Conservation (phyloP, 2,888 invertebrate genomes). For the Ormyrus thymus region DNA sequence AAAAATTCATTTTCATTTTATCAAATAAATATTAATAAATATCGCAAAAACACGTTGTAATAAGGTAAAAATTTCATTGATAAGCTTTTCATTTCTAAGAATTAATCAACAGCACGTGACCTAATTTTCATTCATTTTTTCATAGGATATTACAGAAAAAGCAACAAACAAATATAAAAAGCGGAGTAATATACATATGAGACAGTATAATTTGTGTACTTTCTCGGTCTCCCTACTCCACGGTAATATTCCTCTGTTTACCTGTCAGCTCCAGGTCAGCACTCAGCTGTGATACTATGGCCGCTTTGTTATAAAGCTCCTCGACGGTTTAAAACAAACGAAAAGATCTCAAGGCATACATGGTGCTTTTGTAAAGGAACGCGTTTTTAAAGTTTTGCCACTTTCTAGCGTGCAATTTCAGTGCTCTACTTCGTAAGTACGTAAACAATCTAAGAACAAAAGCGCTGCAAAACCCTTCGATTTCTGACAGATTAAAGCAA, state of each 20-base stretch:
- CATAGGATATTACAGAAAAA: no score
- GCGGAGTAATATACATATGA: no score
- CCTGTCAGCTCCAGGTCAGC: constrained; percentile 30
- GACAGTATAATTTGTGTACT: background rate
- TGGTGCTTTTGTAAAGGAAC: background rate
- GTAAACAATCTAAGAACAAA: background rate
- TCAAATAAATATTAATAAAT: no score
- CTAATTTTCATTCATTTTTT: no score
- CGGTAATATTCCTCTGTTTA: background rate
- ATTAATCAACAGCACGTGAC: no score
- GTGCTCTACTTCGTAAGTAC: background rate
- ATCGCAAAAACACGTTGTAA: no score
- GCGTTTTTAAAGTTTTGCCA: constrained; percentile 3
- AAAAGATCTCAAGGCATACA: background rate
- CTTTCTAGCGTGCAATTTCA: background rate
- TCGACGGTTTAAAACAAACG: constrained; percentile 11
- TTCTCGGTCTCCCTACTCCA: background rate
- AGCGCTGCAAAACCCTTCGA: background rate
- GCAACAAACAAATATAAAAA: no score
- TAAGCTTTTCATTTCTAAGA: no score
- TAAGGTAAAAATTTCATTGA: no score
- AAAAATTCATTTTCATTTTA: no score
- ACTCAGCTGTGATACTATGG: constrained; percentile 39
- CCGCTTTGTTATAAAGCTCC: constrained; percentile 44
- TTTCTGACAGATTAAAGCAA: constrained; percentile 57